These are phyloP conservation scores for Heliconius himera DNA, from an alignment of 1,140 invertebrate species.

Conservation along the genomic window DNA sequence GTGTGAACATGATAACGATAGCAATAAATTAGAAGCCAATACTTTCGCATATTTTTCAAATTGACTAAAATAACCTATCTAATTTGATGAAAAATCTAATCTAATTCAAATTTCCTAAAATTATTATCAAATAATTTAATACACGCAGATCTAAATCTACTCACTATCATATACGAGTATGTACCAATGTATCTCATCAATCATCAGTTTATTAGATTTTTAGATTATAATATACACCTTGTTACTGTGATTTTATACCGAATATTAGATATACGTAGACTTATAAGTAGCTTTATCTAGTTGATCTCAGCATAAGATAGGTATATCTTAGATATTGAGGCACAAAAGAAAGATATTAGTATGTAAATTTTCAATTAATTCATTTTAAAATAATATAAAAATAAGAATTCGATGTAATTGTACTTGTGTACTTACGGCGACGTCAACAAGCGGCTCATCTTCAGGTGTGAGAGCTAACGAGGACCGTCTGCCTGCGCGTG, in stretches of 20 bases:
- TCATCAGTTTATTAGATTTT: background rate
- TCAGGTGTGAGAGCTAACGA: conserved; percentile 76
- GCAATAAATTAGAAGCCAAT: too few species aligned
- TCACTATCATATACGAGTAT: too few species aligned
- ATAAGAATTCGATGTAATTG: conserved; percentile 4
- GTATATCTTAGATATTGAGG: background rate
- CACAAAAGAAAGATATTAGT: background rate
- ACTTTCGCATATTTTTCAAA: too few species aligned
- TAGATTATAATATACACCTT: background rate
- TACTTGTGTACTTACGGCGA: conserved; percentile 79
- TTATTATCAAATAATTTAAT: too few species aligned
- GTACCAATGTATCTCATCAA: background rate
- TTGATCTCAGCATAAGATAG: background rate
- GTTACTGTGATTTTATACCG: background rate
- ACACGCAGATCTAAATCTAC: too few species aligned
- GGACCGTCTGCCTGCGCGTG: conserved; percentile 70
- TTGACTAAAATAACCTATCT: too few species aligned
- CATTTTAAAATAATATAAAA: background rate
- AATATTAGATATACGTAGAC: background rate
- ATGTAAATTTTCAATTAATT: background rate
- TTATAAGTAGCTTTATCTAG: conserved; percentile 1
- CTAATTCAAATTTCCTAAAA: too few species aligned
- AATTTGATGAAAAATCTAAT: too few species aligned
- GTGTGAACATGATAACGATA: too few species aligned
- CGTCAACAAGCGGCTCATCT: conserved; percentile 74